Evolutionary conservation across 2,113 vertebrate genomes (phyloP), one percentile per base, ranked within the genome.

Genomic region (Scomber scombrus): DNA sequence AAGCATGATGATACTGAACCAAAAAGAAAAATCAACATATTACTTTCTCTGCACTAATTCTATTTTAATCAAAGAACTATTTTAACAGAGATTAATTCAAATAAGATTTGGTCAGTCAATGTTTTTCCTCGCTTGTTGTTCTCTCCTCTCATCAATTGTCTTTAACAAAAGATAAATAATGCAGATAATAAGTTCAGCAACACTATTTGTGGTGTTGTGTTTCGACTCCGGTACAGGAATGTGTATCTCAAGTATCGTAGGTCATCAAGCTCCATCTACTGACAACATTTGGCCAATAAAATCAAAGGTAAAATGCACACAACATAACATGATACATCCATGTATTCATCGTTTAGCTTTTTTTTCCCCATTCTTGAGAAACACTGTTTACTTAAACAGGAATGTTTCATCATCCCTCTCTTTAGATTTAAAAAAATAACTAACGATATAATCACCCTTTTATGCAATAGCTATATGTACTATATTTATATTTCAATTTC

Each of bases 251-350:
- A 34, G 63, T 64, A 84, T 80, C 70, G 84, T 74, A 89, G 71
- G 80, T 85, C 68, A 87, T 82, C 58, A 80, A 87, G 84, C 83
- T 78, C 84, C 83, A 90, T 86, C 81, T 86, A 84, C 79, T 80
- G 82, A 85, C 69, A 6, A 75, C 31, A 70, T 51, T 46, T 4
- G 45, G 34, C 29, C 68, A 72, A 58, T 60, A 46, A 76, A 63
- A 77, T 63, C 1, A 40, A 49, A 18, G n/a, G 43, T 40, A 40
- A 61, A 61, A 82, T 46, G 29, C 62, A 54, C 57, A 56, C 34
- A 64, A 63, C 47, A 21, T 3, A 23, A 13, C 16, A 14, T 15
- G 11, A 0, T 18, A 31, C 40, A 61, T 2, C 23, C n/a, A 11
- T 15, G 54, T 1, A 52, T 47, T 45, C 46, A 6, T n/a, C 29